Evolutionary conservation across 2,113 vertebrate species (phyloP).

Genomic region (Acanthochromis polyacanthus): DNA sequence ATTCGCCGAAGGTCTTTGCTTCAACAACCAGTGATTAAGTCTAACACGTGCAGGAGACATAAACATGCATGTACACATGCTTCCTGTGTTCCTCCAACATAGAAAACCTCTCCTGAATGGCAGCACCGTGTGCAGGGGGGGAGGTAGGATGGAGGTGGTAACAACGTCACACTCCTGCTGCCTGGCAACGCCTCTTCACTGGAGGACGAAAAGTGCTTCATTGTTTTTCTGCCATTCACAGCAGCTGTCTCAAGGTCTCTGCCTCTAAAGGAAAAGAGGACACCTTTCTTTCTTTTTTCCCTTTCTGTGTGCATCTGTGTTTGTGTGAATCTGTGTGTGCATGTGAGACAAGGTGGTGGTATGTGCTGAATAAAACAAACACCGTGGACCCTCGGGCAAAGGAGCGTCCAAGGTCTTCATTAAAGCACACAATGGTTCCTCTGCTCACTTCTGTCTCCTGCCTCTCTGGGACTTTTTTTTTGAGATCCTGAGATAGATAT

Average conservation of each 20-base stretch:
- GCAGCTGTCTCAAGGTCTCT: constrained; percentile 76
- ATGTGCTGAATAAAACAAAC: constrained; percentile 40
- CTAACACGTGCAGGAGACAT: background rate
- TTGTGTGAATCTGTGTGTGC: constrained; percentile 19
- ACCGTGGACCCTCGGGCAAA: constrained; percentile 21
- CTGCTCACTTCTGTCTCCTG: constrained; percentile 21
- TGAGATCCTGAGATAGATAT: constrained; percentile 5
- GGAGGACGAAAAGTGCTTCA: constrained; percentile 70
- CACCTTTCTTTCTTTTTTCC: constrained; percentile 7
- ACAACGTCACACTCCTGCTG: constrained; percentile 69
- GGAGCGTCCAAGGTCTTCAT: constrained; percentile 30
- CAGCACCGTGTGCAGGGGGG: background rate
- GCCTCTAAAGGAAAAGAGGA: constrained; percentile 49
- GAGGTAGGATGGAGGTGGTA: constrained; percentile 23
- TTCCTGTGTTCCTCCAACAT: constrained; percentile 5
- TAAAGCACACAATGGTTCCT: background rate
- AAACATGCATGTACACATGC: background rate
- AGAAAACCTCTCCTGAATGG: background rate
- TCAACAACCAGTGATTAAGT: constrained; percentile 9
- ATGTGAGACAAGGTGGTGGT: background rate
- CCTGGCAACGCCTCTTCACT: constrained; percentile 79
- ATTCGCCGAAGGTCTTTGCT: constrained; percentile 17
- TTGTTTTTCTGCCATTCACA: constrained; percentile 78
- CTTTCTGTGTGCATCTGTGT: constrained; percentile 9
- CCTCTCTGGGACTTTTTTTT: constrained; percentile 3